phyloP scores from a whole-genome alignment of 2,113 vertebrate genomes.

The Rhagologus leucostigma region DNA sequence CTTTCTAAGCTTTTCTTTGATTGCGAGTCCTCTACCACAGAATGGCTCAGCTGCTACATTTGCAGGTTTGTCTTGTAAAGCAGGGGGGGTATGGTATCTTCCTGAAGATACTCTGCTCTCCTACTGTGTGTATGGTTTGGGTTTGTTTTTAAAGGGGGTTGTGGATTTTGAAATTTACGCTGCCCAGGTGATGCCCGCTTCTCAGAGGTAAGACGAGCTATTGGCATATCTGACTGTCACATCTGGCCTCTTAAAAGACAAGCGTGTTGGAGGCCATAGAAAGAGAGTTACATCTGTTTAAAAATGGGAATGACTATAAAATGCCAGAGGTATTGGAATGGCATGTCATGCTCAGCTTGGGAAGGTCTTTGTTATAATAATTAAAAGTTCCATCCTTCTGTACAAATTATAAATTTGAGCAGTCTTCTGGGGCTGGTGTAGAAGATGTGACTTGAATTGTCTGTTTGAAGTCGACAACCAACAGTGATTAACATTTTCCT shows the following conservation, averaged over 20 bases:
- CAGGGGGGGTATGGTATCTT: neutral
- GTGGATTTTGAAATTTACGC: neutral
- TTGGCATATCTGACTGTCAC: neutral
- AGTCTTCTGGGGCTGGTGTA: neutral
- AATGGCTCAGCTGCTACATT: neutral
- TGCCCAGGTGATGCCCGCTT: neutral
- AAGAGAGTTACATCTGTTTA: neutral
- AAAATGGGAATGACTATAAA: neutral
- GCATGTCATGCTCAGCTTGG: neutral
- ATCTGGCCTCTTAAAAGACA: neutral
- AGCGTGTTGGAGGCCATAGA: neutral
- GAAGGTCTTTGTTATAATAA: neutral
- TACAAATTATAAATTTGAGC: neutral
- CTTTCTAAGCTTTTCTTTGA: neutral
- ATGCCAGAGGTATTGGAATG: neutral
- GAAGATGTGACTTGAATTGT: neutral
- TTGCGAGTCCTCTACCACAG: fast-evolving
- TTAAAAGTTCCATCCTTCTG: neutral
- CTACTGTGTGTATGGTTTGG: neutral
- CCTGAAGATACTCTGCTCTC: neutral
- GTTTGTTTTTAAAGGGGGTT: neutral
- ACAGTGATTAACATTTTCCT: neutral
- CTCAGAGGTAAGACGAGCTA: neutral
- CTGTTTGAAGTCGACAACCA: neutral
- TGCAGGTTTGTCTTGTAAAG: neutral